These are phyloP conservation scores for Chrysogorgia sp. DNA, from an alignment of 92 coral and sea anemone genomes.

Conservation along the genomic window DNA sequence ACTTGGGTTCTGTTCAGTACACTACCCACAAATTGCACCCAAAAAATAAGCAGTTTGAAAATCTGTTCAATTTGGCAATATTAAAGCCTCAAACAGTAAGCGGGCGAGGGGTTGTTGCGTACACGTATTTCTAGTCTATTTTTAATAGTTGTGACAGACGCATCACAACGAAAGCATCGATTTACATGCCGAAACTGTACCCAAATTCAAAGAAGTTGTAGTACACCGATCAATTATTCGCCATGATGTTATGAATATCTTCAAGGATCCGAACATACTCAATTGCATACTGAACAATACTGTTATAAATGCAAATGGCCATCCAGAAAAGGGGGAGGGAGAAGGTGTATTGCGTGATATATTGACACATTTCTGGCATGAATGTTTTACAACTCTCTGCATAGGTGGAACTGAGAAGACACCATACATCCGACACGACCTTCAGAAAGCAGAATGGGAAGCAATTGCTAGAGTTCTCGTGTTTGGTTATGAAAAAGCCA, in stretches of 20 bases:
- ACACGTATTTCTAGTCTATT: no score
- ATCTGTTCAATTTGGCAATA: no score
- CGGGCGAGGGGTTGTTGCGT: no score
- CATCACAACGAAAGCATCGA: background rate
- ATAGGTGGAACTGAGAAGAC: constrained; percentile 15
- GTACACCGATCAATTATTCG: background rate
- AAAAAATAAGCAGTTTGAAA: no score
- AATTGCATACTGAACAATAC: background rate
- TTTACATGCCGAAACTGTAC: no score
- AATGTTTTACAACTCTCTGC: constrained; percentile 17
- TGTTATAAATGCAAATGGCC: constrained; percentile 12
- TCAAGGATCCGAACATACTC: background rate
- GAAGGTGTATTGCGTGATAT: constrained; percentile 20
- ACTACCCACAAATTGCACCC: no score
- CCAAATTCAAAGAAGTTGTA: background rate
- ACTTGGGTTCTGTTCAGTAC: no score
- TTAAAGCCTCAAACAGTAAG: no score
- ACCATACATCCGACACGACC: constrained; percentile 25
- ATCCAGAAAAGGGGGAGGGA: constrained; percentile 35
- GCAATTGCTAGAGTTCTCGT: constrained; percentile 5
- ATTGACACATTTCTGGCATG: constrained; percentile 34
- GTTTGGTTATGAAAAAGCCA: constrained; percentile 16
- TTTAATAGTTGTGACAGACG: background rate
- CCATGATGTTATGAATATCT: background rate
- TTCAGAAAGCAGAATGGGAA: constrained; percentile 32